A percentile compares a stretch with the other conserved stretches of the same genome.
phyloP scores from a whole-genome alignment of 2,888 invertebrate species.

The Geophilus truncorum region DNA sequence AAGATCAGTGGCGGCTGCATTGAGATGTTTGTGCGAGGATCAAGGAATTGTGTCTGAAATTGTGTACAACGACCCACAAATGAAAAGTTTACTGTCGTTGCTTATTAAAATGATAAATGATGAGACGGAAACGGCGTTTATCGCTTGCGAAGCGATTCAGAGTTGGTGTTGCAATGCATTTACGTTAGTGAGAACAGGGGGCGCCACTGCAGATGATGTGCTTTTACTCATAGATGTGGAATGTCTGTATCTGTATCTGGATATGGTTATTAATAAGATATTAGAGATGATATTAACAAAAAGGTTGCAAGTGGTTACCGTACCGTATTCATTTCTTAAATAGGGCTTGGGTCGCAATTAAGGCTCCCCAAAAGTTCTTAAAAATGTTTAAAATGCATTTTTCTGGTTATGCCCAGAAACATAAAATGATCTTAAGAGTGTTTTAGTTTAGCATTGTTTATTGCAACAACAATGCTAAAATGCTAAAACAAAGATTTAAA shows the following conservation, averaged over 20 bases:
- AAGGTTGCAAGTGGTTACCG: too few relatives aligned
- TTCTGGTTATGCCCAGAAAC: too few relatives aligned
- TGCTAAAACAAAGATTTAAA: too few relatives aligned
- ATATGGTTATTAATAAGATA: neutral
- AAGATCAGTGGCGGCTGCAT: neutral
- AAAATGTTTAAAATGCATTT: too few relatives aligned
- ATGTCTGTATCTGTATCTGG: neutral
- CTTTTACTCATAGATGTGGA: neutral
- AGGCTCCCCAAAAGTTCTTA: too few relatives aligned
- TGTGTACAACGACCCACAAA: neutral
- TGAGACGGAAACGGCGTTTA: neutral
- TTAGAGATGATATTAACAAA: neutral
- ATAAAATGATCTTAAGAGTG: too few relatives aligned
- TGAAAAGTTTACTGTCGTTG: neutral
- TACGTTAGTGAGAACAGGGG: too few relatives aligned
- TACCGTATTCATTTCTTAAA: too few relatives aligned
- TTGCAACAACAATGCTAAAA: too few relatives aligned
- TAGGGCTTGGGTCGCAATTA: too few relatives aligned
- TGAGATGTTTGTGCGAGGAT: neutral
- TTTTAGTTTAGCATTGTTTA: too few relatives aligned
- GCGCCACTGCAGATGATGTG: neutral
- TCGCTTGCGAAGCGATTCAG: neutral
- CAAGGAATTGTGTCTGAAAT: neutral
- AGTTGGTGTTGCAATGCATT: neutral
- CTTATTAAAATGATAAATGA: neutral